Conservation (phyloP, 2,888 invertebrate genomes). For the Cyclophora punctaria region DNA sequence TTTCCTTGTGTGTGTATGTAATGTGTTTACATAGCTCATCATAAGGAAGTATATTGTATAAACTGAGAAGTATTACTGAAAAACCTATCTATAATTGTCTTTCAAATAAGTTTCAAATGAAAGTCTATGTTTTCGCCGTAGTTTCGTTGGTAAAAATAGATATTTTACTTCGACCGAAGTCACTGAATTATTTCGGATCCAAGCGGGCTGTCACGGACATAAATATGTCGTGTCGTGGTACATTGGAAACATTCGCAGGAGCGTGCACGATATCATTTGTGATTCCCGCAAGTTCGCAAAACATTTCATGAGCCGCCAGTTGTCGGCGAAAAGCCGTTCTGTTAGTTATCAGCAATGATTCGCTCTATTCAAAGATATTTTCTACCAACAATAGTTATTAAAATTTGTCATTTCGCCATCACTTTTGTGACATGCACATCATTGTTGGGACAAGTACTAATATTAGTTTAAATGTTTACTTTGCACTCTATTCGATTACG, state of each 20-base stretch:
- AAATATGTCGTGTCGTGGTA: constrained; percentile 10
- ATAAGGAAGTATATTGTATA: no score
- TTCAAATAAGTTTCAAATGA: no score
- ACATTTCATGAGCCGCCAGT: constrained; percentile 50
- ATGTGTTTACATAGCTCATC: no score
- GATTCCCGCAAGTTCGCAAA: constrained; percentile 33
- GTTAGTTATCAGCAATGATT: constrained; percentile 28
- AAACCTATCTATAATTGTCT: no score
- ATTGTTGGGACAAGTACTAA: constrained; percentile 48
- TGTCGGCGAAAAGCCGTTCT: constrained; percentile 34
- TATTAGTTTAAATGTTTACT: constrained; percentile 57
- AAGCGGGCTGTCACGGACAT: no score
- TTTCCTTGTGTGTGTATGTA: no score
- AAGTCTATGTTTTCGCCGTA: no score
- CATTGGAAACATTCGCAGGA: constrained; percentile 43
- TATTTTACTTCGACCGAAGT: no score
- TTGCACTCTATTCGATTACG: constrained; percentile 55
- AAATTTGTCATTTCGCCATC: constrained; percentile 14
- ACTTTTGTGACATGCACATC: constrained; percentile 35
- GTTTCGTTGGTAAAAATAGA: no score
- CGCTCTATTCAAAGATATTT: constrained; percentile 20
- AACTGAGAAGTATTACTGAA: no score
- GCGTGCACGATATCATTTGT: constrained; percentile 37
- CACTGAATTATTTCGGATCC: no score
- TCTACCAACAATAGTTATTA: constrained; percentile 23